Evolutionary conservation across 2,797 vertebrate species (phyloP).

Genomic region (Falco berigora): DNA sequence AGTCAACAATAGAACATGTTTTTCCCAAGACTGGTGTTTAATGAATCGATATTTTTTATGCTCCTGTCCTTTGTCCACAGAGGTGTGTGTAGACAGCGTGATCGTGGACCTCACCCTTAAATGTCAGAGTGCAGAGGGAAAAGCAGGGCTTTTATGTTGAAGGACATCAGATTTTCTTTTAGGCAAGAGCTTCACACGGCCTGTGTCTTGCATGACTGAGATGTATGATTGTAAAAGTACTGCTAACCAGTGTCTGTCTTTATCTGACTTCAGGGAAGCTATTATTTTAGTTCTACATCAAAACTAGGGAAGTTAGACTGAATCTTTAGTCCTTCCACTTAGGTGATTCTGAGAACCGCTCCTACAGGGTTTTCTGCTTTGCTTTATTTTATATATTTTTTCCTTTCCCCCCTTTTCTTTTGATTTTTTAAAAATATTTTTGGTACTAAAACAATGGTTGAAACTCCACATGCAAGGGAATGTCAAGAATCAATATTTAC

Average conservation of each 20-base stretch:
- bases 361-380: background rate
- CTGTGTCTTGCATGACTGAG: background rate
- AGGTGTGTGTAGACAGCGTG: background rate
- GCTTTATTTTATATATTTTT: background rate
- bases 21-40: background rate
- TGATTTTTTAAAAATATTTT: background rate
- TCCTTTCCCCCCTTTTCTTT: accelerated
- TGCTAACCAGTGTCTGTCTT: background rate
- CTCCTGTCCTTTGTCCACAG: background rate
- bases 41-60: background rate
- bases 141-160: background rate
- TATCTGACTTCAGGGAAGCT: background rate
- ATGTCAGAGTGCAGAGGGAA: background rate
- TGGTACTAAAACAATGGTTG: background rate
- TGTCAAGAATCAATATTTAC: background rate
- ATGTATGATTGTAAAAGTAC: background rate
- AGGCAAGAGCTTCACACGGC: background rate
- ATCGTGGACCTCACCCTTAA: background rate
- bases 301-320: background rate
- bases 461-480: background rate
- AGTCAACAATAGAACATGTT: background rate
- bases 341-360: background rate
- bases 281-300: background rate
- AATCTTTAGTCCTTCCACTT: background rate
- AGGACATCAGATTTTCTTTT: background rate